Percentiles rank a stretch among this genome's conserved stretches.
These are phyloP conservation scores for Coenobita brevimanus DNA, from an alignment of 1,140 invertebrate species.

Conservation along the genomic window DNA sequence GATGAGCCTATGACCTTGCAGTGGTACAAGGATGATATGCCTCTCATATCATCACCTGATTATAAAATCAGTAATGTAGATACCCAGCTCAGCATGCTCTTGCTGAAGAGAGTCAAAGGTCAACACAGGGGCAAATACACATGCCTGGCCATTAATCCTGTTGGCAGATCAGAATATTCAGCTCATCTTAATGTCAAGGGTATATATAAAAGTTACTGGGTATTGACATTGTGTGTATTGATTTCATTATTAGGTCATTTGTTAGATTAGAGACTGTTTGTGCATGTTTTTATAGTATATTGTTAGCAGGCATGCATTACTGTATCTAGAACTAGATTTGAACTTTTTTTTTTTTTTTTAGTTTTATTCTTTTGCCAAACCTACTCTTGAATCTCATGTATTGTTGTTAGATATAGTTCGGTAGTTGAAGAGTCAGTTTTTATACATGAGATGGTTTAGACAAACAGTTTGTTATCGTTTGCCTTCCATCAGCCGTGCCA, in stretches of 20 bases:
- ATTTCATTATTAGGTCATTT: no score
- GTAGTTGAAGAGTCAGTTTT: no score
- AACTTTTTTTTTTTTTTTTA: no score
- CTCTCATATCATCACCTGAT: constrained; percentile 71
- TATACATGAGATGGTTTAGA: no score
- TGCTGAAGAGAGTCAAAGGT: constrained; percentile 43
- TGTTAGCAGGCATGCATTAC: no score
- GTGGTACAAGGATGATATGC: constrained; percentile 74
- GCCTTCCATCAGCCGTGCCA: constrained; percentile 30
- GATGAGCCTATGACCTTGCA: constrained; percentile 74
- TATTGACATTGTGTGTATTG: no score
- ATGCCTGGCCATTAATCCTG: constrained; percentile 52
- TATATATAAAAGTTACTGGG: neutral
- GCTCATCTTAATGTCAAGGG: constrained; percentile 49
- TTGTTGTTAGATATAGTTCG: no score
- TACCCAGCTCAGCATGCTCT: constrained; percentile 50
- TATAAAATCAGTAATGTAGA: constrained; percentile 55
- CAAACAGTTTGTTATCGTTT: neutral
- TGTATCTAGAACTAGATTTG: no score
- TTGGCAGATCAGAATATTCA: constrained; percentile 38
- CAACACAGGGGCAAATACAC: constrained; percentile 53
- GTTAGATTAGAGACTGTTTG: no score
- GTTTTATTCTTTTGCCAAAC: no score
- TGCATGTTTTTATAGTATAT: no score
- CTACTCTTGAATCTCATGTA: no score